Percentiles rank a stretch among this genome's conserved stretches.
phyloP scores from a whole-genome alignment of 2,888 invertebrate species.

The Teinopalpus imperialis region DNA sequence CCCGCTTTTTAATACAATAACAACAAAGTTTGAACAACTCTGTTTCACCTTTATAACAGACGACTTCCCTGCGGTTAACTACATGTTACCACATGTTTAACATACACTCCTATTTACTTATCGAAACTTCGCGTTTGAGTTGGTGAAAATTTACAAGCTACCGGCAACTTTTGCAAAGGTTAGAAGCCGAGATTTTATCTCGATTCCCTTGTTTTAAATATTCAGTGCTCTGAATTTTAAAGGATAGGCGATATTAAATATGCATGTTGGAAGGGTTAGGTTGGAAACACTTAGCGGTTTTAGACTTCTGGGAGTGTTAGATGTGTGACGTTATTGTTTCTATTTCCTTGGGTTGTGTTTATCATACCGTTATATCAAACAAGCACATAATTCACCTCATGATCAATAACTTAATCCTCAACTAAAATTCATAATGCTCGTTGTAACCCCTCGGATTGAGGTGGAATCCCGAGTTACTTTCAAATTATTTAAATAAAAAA shows the following conservation, averaged over 20 bases:
- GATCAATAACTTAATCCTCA: too few relatives aligned
- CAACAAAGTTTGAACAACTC: constrained; percentile 1
- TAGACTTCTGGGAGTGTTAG: background rate
- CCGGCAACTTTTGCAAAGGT: constrained; percentile 16
- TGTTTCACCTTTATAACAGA: background rate
- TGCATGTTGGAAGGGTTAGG: constrained; percentile 7
- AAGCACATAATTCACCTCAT: too few relatives aligned
- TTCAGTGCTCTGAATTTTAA: constrained; percentile 15
- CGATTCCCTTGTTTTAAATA: constrained; percentile 19
- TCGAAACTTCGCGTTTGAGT: constrained; percentile 17
- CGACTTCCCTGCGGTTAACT: background rate
- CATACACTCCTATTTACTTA: constrained; percentile 23
- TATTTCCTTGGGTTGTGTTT: too few relatives aligned
- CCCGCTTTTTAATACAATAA: background rate
- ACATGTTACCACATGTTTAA: constrained; percentile 7
- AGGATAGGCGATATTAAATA: constrained; percentile 15
- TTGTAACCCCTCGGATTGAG: too few relatives aligned
- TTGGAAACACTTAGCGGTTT: constrained; percentile 4
- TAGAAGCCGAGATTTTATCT: constrained; percentile 24
- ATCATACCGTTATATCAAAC: too few relatives aligned
- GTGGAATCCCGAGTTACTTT: too few relatives aligned
- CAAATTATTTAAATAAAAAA: too few relatives aligned
- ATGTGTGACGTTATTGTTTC: background rate
- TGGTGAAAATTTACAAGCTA: constrained; percentile 15
- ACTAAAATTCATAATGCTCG: too few relatives aligned